Evolutionary conservation across 2,797 vertebrate species (phyloP).

Genomic region (Micrastur ruficollis): DNA sequence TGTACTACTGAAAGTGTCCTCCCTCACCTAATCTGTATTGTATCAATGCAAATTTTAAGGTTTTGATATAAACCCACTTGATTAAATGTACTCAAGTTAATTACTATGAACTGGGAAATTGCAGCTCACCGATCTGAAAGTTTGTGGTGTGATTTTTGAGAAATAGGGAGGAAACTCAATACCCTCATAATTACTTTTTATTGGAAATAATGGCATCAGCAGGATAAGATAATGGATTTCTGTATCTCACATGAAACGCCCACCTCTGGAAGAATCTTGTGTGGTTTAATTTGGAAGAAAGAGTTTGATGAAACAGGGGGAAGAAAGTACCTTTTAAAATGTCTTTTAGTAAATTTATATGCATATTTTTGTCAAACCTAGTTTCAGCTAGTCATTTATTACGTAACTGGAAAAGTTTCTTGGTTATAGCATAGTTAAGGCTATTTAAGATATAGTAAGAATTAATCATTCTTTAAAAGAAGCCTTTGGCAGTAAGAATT

Average conservation of each 20-base stretch:
- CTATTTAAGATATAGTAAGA: background rate
- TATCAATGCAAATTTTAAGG: conserved; percentile 26
- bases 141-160: conserved; percentile 56
- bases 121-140: conserved; percentile 30
- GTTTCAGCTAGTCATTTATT: background rate
- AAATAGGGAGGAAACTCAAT: conserved; percentile 50
- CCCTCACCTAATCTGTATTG: background rate
- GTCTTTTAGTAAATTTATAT: background rate
- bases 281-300: conserved; percentile 36
- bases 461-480: conserved; percentile 42
- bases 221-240: conserved; percentile 71
- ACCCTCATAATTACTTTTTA: conserved; percentile 68
- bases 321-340: conserved; percentile 5
- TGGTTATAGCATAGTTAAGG: background rate
- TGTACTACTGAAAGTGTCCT: background rate
- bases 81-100: conserved; percentile 59
- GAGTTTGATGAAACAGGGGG: background rate
- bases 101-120: conserved; percentile 58
- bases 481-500: conserved; percentile 1
- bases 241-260: conserved; percentile 47
- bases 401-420: conserved; percentile 3
- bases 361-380: background rate
- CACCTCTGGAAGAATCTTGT: conserved; percentile 22
- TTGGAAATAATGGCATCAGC: conserved; percentile 62
- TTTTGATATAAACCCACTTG: conserved; percentile 18